phyloP scores from a whole-genome alignment of 2,797 vertebrate genomes.

The Smutsia gigantea region DNA sequence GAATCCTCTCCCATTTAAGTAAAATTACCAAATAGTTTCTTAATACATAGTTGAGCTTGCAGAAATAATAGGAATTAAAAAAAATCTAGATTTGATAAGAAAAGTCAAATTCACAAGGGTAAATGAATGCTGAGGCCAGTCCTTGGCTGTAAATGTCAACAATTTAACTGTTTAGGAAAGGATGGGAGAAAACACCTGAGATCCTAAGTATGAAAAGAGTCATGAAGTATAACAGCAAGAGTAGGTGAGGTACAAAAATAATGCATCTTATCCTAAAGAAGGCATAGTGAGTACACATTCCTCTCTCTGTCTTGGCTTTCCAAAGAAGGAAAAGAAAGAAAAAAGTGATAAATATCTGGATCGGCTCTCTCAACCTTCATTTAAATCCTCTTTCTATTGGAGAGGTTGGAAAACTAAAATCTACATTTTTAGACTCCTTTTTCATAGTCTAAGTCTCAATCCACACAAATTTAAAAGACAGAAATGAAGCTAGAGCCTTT shows the following conservation, averaged over 20 bases:
- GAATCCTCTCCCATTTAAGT: not conserved
- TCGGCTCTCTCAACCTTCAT: not conserved
- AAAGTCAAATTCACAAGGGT: not conserved
- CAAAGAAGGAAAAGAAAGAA: not conserved
- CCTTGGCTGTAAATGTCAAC: not conserved
- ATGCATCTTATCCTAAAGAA: not conserved
- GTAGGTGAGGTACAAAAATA: not conserved
- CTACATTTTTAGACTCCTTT: not conserved
- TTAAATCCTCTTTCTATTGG: not conserved
- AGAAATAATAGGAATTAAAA: not conserved
- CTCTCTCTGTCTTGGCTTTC: not conserved
- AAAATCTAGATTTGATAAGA: not conserved
- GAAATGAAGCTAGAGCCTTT: not conserved
- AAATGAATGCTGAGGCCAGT: not conserved
- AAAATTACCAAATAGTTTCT: not conserved
- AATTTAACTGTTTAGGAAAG: not conserved
- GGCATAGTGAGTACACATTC: not conserved
- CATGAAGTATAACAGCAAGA: not conserved
- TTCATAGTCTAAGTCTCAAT: not conserved
- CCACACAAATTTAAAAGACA: not conserved
- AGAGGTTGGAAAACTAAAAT: not conserved
- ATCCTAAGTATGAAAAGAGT: not conserved
- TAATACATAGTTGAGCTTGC: not conserved
- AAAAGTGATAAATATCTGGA: not conserved
- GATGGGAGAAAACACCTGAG: not conserved